These are phyloP conservation scores for Oryzias curvinotus DNA, from an alignment of 2,113 vertebrate genomes.

Conservation along the genomic window DNA sequence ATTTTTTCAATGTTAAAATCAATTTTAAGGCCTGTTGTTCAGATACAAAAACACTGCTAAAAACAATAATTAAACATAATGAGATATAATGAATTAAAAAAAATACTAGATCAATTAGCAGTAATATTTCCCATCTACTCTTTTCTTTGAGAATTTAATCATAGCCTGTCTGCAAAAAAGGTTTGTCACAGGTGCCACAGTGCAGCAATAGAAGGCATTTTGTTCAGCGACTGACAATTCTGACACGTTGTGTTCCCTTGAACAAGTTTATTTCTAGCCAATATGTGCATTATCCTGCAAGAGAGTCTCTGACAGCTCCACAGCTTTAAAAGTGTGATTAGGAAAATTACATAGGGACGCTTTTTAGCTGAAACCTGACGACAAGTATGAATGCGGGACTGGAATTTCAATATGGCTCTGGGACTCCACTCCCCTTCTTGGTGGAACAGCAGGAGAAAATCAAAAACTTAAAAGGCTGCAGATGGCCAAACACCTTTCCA, in stretches of 20 bases:
- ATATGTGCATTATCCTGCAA: conserved; percentile 50
- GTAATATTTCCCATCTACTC: conserved; percentile 30
- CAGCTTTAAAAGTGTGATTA: conserved; percentile 65
- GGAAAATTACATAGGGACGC: conserved; percentile 64
- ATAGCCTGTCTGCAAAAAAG: conserved; percentile 43
- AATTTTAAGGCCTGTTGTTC: conserved; percentile 1
- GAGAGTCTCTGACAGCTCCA: conserved; percentile 61
- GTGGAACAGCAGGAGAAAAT: conserved; percentile 18
- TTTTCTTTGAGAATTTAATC: conserved; percentile 55
- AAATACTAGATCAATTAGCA: conserved; percentile 28
- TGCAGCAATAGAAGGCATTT: conserved; percentile 59
- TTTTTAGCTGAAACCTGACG: conserved; percentile 55
- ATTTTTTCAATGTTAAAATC: not conserved
- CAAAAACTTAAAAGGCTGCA: not conserved
- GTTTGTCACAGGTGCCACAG: conserved; percentile 57
- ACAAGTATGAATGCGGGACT: conserved; percentile 49
- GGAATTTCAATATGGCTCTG: conserved; percentile 66
- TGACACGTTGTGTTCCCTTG: conserved; percentile 40
- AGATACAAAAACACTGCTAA: conserved; percentile 3
- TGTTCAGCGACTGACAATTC: conserved; percentile 50
- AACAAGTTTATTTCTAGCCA: conserved; percentile 44
- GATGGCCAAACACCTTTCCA: not conserved
- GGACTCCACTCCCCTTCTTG: conserved; percentile 18
- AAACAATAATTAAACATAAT: conserved; percentile 27
- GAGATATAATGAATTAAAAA: conserved; percentile 22